Base-by-base conservation (phyloP, 1,140 invertebrate genomes). In the Drosophila prosaltans region DNA sequence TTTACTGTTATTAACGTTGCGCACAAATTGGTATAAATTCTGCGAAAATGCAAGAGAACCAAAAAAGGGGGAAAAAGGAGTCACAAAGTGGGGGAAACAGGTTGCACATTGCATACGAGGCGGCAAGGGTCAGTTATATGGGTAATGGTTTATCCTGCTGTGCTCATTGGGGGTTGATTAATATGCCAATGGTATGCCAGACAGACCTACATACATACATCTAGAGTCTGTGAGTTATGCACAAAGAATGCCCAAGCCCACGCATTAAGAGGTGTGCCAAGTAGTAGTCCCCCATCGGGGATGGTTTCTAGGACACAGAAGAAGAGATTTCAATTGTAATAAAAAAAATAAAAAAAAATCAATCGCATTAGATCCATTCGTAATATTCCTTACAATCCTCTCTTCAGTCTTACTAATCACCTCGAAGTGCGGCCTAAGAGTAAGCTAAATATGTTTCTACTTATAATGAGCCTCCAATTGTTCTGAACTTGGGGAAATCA, bases 21-120 rank as follows among this genome's bases (percentile, higher is more conserved):
- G 68, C 80, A 83, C 84, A 86, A 88, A 86, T 86, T 86, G 83
- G 83, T 88, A 83, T 76, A 75, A 89, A 88, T 89, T 72, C 84
- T 80, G 80, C 60, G 80, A 82, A 88, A 88, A 72, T 88, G 83
- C 83, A 80, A 24, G 39, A 39, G n/a, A 10, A 51, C 40, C 28
- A 16, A 48, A 51, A 51, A 10, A 11, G 21, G 45, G 62, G 51
- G 51, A 60, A 62, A 36, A 36, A 36, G 32, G 32, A 36, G 32
- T 1, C 32, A 36, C 1, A 36, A 36, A 36, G 6, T 6, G 32
- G 21, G 45, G 62, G 51, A 54, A 60, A 65, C 68, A 69, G 68
- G 72, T 82, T 79, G 76, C 80, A 79, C 21, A 45, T 24, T 60
- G 65, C 40, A 43, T 16, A 32, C 69, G 28, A 30, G 28, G 28